These are phyloP conservation scores for Apamea monoglypha DNA, from an alignment of 2,888 invertebrate species.

Conservation along the genomic window DNA sequence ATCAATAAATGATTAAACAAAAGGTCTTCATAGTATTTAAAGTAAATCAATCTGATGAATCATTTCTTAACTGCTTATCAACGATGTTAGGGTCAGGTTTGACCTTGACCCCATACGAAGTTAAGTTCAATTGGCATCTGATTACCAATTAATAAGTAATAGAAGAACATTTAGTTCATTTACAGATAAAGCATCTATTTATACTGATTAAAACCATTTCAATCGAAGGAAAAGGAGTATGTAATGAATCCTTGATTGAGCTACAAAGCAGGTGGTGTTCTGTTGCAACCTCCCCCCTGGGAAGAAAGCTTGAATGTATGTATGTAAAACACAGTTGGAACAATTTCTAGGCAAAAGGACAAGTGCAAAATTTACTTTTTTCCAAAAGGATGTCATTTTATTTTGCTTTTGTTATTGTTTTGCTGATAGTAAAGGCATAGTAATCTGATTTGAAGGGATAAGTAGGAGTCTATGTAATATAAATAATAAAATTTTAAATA, in stretches of 20 bases:
- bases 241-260: not conserved
- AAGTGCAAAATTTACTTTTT: not conserved
- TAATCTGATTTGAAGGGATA: not conserved
- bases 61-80: not conserved
- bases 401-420: not conserved
- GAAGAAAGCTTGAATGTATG: not conserved
- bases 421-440: not conserved
- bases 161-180: not conserved
- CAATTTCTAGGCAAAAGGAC: not conserved
- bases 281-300: not conserved
- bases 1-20: not conserved
- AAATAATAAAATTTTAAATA: too few relatives aligned
- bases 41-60: slow-evolving; percentile 1
- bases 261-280: not conserved
- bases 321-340: not conserved
- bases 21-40: not conserved
- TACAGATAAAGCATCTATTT: not conserved
- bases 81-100: slow-evolving; percentile 1
- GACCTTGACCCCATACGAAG: not conserved
- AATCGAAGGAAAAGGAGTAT: not conserved
- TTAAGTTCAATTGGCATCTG: slow-evolving; percentile 1
- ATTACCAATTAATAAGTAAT: not conserved
- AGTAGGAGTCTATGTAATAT: not conserved
- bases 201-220: not conserved
- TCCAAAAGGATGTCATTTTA: not conserved